phyloP scores from a whole-genome alignment of 2,888 invertebrate genomes.

The Melipona beecheii region DNA sequence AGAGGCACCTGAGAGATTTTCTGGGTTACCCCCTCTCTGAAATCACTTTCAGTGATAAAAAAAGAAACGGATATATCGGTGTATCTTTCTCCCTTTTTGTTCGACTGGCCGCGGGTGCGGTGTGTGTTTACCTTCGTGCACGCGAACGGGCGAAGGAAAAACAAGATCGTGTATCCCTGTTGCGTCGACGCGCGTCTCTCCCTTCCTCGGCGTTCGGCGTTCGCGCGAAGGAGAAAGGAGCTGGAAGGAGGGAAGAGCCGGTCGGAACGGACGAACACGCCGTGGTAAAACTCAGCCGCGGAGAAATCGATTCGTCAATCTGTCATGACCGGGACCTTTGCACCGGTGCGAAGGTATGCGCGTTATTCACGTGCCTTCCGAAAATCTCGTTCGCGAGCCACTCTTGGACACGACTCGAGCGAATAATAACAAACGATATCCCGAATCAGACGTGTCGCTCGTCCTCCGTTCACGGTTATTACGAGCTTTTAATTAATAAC shows the following conservation, averaged over 20 bases:
- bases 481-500: constrained; percentile 36
- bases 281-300: constrained; percentile 35
- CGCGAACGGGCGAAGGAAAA: background rate
- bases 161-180: background rate
- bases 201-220: background rate
- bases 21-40: no score
- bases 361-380: constrained; percentile 52
- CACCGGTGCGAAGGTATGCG: constrained; percentile 40
- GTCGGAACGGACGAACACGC: background rate
- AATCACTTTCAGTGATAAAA: no score
- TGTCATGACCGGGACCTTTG: constrained; percentile 62
- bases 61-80: background rate
- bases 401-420: no score
- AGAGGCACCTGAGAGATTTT: no score
- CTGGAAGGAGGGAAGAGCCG: background rate
- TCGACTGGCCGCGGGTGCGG: background rate
- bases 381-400: constrained; percentile 45
- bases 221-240: no score
- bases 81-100: background rate
- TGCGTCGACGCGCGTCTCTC: background rate
- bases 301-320: constrained; percentile 70
- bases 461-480: constrained; percentile 17
- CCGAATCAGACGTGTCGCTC: background rate
- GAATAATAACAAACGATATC: background rate
- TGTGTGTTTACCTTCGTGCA: background rate